phyloP scores from a whole-genome alignment of 2,797 vertebrate species.

The Rhynchotus rufescens region DNA sequence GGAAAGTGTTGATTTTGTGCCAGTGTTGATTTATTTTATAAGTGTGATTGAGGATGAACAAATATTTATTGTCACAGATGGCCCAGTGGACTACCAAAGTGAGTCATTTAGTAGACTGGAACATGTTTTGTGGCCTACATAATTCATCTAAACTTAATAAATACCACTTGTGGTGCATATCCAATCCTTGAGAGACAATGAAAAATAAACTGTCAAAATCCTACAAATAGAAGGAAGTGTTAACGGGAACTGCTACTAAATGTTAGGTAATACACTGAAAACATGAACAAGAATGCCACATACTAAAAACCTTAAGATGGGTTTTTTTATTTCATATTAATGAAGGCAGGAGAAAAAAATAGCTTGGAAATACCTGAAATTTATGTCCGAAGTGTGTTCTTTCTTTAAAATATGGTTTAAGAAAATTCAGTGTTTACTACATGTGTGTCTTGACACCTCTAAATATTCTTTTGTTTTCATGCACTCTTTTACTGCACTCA shows the following conservation, averaged over 20 bases:
- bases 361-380: neutral
- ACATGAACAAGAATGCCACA: neutral
- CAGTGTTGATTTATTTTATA: conserved; percentile 40
- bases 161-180: neutral
- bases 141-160: neutral
- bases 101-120: conserved; percentile 28
- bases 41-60: conserved; percentile 38
- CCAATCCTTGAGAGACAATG: neutral
- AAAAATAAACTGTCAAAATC: neutral
- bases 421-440: neutral
- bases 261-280: neutral
- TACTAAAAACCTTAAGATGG: neutral
- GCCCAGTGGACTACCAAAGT: conserved; percentile 18
- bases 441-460: neutral
- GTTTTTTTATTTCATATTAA: neutral
- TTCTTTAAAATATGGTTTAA: neutral
- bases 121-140: neutral
- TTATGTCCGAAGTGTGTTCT: neutral
- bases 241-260: neutral
- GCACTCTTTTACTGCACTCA: neutral
- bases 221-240: neutral
- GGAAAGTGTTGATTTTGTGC: conserved; percentile 53
- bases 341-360: neutral
- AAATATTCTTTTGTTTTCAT: neutral
- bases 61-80: conserved; percentile 49